Base-by-base conservation (phyloP, 2,888 invertebrate genomes). In the Sinopyrophorus schimmeli region DNA sequence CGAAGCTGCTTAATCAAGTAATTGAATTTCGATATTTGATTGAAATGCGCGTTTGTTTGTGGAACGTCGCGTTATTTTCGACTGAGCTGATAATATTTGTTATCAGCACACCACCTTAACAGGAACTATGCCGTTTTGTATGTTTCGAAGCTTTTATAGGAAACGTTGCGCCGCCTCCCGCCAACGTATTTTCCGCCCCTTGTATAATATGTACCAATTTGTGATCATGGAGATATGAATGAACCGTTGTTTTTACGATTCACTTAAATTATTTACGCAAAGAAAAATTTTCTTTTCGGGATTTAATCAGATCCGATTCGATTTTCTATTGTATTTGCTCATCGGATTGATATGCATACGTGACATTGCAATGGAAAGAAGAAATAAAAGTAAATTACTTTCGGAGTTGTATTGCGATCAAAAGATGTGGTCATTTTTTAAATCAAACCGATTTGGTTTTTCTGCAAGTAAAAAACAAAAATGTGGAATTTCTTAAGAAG, bases 141-240 rank as follows among this genome's bases (percentile, higher is more conserved):
- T 49, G 44, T 48, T 50, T 43, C 54, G 48, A 30, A 47, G 57
- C 55, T 59, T 59, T 55, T 59, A 59, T 59, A 59, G 40, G 41
- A 38, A 46, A 53, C 40, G 37, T 53, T 47, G 58, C 49, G 49
- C 58, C 58, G 58, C 58, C 58, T 58, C 54, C 58, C 58, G 58
- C 58, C 58, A 58, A 58, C 58, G 54, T 47, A 39, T 32, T 52
- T 43, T 32, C 56, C 51, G 56, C 58, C 58, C 54, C 55, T 52
- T 34, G 28, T 32, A 50, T 44, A 44, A 40, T 14, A 34, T 46
- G 44, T 46, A 40, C 44, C 44, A 40, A 50, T 50, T 46, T 50
- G 39, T 21, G 35, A 50, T 44, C 27, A 39, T 16, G 26, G 27
- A 23, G 26, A 46, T 28, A 46, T 47, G 40, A 50, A 50, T 46